phyloP scores from a whole-genome alignment of 1,140 invertebrate genomes.

The Platyura marginata region DNA sequence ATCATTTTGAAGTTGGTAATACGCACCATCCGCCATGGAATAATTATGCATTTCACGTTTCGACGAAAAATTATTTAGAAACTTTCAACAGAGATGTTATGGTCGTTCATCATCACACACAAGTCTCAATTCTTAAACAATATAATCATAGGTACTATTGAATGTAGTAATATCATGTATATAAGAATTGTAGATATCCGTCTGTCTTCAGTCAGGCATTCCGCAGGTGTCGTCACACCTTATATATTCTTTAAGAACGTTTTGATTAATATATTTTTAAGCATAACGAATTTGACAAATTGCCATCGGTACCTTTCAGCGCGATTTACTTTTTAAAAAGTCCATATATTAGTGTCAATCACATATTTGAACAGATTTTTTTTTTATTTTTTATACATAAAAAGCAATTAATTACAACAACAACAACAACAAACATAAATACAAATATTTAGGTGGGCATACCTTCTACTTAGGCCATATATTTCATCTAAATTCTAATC shows the following conservation, averaged over 20 bases:
- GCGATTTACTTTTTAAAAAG: background rate
- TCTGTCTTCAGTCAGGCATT: background rate
- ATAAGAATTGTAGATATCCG: background rate
- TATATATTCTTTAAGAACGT: background rate
- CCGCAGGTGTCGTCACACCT: slow-evolving; percentile 2
- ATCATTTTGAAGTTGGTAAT: too few species aligned
- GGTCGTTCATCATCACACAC: background rate
- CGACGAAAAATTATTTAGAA: too few species aligned
- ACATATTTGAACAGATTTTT: background rate
- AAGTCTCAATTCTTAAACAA: background rate
- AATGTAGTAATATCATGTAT: too few species aligned
- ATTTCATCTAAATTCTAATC: too few species aligned
- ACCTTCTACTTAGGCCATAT: too few species aligned
- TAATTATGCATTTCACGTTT: too few species aligned
- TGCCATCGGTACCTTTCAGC: slow-evolving; percentile 1
- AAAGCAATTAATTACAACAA: too few species aligned
- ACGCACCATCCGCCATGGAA: too few species aligned
- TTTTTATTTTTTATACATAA: too few species aligned
- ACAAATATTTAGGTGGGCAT: too few species aligned
- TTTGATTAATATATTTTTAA: background rate
- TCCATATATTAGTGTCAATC: background rate
- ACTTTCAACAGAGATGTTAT: background rate
- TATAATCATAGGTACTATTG: too few species aligned
- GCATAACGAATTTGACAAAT: slow-evolving; percentile 3
- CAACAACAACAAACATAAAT: too few species aligned